These are phyloP conservation scores for Patella ulyssiponensis DNA, from an alignment of 2,888 invertebrate species.

Conservation along the genomic window DNA sequence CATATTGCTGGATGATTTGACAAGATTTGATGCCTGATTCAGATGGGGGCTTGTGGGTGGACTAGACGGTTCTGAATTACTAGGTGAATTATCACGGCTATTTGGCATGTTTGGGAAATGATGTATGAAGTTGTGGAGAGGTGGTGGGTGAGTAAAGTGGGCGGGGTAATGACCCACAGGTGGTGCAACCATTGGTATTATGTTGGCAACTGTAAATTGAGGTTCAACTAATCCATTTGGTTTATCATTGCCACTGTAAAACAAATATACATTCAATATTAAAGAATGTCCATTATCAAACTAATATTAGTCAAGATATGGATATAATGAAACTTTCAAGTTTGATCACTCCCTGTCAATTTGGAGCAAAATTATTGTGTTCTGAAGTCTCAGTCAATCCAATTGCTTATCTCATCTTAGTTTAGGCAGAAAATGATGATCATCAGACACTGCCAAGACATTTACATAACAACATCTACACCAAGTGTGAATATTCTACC, in stretches of 20 bases:
- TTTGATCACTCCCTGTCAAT: no score
- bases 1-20: neutral
- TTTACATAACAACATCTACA: no score
- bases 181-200: neutral
- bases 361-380: no score
- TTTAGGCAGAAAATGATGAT: no score
- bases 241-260: neutral
- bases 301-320: no score
- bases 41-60: conserved; percentile 53
- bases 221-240: conserved; percentile 26
- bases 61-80: conserved; percentile 55
- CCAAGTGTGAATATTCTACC: no score
- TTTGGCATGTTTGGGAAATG: neutral
- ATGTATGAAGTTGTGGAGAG: conserved; percentile 48
- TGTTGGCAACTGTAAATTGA: neutral
- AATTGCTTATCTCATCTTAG: no score
- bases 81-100: conserved; percentile 40
- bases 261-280: neutral
- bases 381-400: no score
- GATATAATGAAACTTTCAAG: no score
- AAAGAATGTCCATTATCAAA: neutral
- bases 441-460: no score
- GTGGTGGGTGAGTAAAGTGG: conserved; percentile 56
- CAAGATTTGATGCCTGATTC: neutral
- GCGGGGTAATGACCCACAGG: conserved; percentile 26